Conservation (phyloP, 2,888 invertebrate species). For the Heliconius charithonia region DNA sequence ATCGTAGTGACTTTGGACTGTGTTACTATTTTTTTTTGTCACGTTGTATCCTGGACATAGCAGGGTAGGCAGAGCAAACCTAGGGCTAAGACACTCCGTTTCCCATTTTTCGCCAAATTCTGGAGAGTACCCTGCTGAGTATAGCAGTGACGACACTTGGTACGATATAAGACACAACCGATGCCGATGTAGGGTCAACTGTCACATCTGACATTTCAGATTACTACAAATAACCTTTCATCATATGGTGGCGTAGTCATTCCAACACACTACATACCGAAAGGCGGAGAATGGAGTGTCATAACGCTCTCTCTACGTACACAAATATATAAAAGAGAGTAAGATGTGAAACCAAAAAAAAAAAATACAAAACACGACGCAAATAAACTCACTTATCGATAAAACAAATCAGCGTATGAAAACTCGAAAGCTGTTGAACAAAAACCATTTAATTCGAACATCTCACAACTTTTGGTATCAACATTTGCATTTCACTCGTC, state of each 20-base stretch:
- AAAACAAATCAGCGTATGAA: slow-evolving; percentile 1
- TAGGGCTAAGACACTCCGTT: no score
- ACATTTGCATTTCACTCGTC: slow-evolving; percentile 31
- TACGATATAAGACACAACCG: no score
- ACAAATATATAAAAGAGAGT: neutral
- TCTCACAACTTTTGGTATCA: slow-evolving; percentile 21
- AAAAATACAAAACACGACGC: neutral
- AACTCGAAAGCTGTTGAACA: slow-evolving; percentile 15
- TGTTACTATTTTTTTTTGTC: no score
- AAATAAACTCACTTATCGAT: slow-evolving; percentile 2
- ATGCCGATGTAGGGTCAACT: no score
- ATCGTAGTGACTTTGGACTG: no score
- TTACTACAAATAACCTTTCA: neutral
- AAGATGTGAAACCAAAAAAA: neutral
- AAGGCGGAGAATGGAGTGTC: neutral
- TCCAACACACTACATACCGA: neutral
- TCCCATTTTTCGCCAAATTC: no score
- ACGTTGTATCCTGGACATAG: no score
- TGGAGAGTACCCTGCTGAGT: no score
- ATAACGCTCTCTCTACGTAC: neutral
- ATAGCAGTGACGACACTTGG: no score
- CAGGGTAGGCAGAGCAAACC: no score
- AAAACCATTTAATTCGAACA: slow-evolving; percentile 18
- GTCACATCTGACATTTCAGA: no score
- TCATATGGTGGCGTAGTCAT: neutral